Percentiles rank a stretch among this genome's conserved stretches.
Evolutionary conservation across 2,113 vertebrate genomes (phyloP).

Genomic region (Trichomycterus rosablanca): DNA sequence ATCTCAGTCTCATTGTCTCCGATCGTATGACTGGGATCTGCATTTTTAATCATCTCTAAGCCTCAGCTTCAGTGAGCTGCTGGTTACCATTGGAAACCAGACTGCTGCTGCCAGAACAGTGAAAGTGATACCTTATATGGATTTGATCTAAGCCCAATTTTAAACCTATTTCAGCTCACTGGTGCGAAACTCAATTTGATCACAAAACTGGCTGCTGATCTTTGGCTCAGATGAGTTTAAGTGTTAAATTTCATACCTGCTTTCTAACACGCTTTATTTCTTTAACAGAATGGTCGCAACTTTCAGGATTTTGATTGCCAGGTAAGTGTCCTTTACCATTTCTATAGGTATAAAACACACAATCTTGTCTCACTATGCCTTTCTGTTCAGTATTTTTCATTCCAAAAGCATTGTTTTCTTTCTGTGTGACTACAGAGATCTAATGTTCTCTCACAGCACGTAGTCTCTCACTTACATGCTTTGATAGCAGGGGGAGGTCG

Average conservation of each 20-base stretch:
- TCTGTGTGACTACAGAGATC: background rate
- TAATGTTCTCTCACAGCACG: background rate
- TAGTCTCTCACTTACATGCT: background rate
- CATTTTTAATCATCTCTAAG: no score
- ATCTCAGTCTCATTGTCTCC: no score
- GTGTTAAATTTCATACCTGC: background rate
- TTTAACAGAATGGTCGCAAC: slow-evolving; percentile 82
- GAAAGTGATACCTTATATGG: slow-evolving; percentile 5
- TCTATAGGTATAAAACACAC: no score
- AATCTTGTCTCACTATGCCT: no score
- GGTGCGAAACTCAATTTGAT: background rate
- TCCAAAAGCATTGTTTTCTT: no score
- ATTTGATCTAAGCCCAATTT: slow-evolving; percentile 25
- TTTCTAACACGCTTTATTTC: slow-evolving; percentile 42
- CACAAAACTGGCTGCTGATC: background rate
- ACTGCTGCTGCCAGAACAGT: slow-evolving; percentile 11
- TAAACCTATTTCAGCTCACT: background rate
- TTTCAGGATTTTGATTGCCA: slow-evolving; percentile 95
- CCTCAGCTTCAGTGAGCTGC: no score
- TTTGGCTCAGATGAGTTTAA: background rate
- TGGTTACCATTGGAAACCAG: slow-evolving; percentile 41
- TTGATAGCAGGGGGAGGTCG: background rate
- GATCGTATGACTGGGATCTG: no score
- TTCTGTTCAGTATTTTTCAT: background rate
- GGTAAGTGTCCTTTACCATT: slow-evolving; percentile 62